phyloP scores from a whole-genome alignment of 1,140 invertebrate species.

The Oncopodura yosiiana region DNA sequence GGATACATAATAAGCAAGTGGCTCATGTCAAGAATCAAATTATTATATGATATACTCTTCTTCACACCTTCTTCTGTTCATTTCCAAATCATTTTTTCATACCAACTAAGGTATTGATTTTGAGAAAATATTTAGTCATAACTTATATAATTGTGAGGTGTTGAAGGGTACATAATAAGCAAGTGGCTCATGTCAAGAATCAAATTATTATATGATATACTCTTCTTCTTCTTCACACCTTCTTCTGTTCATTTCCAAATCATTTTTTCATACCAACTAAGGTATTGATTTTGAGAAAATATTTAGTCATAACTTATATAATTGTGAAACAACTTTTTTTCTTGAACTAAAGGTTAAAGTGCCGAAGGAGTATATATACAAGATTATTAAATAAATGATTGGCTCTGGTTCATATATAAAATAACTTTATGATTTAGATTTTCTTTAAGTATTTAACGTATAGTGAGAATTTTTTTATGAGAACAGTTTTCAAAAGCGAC shows the following conservation, averaged over 20 bases:
- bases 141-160: too few relatives aligned
- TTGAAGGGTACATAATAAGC: too few relatives aligned
- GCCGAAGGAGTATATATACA: constrained; percentile 4
- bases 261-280: constrained; percentile 2
- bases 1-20: too few relatives aligned
- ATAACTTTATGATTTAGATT: too few relatives aligned
- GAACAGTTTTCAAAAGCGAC: constrained; percentile 11
- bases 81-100: neutral
- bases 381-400: neutral
- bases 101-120: constrained; percentile 10
- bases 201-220: too few relatives aligned
- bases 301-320: constrained; percentile 16
- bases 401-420: neutral
- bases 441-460: neutral
- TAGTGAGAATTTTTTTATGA: constrained; percentile 17
- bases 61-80: neutral
- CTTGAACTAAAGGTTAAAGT: constrained; percentile 2
- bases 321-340: too few relatives aligned
- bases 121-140: constrained; percentile 17
- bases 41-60: too few relatives aligned
- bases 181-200: too few relatives aligned
- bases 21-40: too few relatives aligned
- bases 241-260: neutral
- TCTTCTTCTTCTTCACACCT: too few relatives aligned
- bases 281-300: constrained; percentile 17